Percentiles rank a stretch among this genome's conserved stretches.
Conservation (phyloP, 2,797 vertebrate species). For the Fundulus diaphanus region DNA sequence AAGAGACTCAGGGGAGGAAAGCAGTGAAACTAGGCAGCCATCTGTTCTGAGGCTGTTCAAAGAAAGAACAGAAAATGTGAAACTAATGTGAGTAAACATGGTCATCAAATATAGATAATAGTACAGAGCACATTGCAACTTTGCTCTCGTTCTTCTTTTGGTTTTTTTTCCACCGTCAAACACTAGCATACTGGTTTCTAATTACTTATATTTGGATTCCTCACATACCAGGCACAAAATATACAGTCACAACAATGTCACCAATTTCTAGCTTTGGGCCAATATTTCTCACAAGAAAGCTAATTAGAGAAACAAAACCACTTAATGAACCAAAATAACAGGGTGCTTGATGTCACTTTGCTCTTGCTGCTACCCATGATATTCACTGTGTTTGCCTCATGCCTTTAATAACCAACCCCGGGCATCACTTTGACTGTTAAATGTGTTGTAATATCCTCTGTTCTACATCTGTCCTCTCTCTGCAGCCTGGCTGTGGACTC, state of each 20-base stretch:
- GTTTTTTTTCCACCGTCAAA: conserved; percentile 43
- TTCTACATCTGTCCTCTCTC: conserved; percentile 50
- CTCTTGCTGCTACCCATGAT: conserved; percentile 52
- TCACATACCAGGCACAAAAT: conserved; percentile 43
- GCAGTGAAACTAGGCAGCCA: conserved; percentile 49
- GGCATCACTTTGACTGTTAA: conserved; percentile 54
- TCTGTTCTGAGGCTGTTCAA: conserved; percentile 69
- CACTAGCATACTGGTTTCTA: conserved; percentile 26
- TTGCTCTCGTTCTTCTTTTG: conserved; percentile 32
- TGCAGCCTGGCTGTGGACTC: conserved; percentile 44
- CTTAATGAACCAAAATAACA: conserved; percentile 64
- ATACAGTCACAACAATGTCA: conserved; percentile 57
- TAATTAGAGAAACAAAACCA: conserved; percentile 72
- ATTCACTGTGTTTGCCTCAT: conserved; percentile 46
- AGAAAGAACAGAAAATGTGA: conserved; percentile 57
- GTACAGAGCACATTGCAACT: conserved; percentile 40
- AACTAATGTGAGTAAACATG: conserved; percentile 64
- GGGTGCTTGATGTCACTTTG: conserved; percentile 55
- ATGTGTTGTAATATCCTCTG: conserved; percentile 48
- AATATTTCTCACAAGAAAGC: conserved; percentile 50
- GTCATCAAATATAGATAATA: conserved; percentile 67
- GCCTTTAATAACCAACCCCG: conserved; percentile 71
- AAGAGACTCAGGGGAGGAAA: conserved; percentile 57
- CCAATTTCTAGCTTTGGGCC: conserved; percentile 59
- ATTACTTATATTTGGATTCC: conserved; percentile 68